These are phyloP conservation scores for Schizopygopsis pylzovi DNA, from an alignment of 2,797 vertebrate species.

Conservation along the genomic window DNA sequence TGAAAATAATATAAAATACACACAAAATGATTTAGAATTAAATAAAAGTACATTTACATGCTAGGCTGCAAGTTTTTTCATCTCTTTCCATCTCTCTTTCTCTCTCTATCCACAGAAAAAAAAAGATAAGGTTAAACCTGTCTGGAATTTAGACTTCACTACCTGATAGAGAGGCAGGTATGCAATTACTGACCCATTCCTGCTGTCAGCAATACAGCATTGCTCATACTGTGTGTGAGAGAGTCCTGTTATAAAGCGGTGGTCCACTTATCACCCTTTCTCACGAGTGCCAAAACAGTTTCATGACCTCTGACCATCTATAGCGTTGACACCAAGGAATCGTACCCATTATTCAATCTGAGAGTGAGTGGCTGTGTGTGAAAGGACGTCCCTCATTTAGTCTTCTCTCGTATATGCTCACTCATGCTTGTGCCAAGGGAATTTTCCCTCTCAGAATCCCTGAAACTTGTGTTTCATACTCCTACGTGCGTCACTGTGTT, in stretches of 20 bases:
- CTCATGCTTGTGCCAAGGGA: background rate
- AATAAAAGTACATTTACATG: constrained; percentile 10
- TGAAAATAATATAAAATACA: background rate
- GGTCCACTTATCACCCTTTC: constrained; percentile 14
- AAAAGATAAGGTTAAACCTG: background rate
- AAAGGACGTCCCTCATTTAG: constrained; percentile 13
- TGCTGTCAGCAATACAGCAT: constrained; percentile 23
- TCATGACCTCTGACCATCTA: constrained; percentile 17
- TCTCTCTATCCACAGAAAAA: background rate
- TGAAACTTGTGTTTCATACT: background rate
- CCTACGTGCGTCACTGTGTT: background rate
- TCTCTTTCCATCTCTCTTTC: background rate
- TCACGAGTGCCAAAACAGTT: background rate
- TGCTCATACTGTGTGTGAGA: background rate
- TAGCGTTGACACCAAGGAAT: background rate
- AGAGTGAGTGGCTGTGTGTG: background rate
- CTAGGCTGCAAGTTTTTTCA: background rate
- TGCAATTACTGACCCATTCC: constrained; percentile 33
- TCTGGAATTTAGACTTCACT: constrained; percentile 19
- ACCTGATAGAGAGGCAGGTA: constrained; percentile 12
- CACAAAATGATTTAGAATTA: background rate
- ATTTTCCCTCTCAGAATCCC: constrained; percentile 8
- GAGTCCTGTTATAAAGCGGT: constrained; percentile 13
- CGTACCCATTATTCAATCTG: constrained; percentile 9
- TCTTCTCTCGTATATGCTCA: background rate